Percentiles rank a stretch among this genome's conserved stretches.
phyloP scores from a whole-genome alignment of 2,888 invertebrate species.

The Netelia virgata region DNA sequence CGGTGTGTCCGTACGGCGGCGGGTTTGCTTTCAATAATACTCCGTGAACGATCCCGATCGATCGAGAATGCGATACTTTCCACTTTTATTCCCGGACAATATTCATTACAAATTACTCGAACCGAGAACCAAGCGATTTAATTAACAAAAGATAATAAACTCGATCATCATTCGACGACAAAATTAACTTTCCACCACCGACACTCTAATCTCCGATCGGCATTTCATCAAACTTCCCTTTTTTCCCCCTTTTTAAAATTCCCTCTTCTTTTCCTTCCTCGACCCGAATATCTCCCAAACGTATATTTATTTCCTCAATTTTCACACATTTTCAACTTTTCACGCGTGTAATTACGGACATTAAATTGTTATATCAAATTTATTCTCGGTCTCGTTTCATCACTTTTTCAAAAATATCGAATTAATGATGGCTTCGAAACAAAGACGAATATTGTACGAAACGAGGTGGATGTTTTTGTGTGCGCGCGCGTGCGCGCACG shows the following conservation, averaged over 20 bases:
- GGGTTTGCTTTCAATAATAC: not conserved
- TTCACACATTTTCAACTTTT: constrained; percentile 27
- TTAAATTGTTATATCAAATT: not conserved
- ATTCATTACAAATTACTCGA: constrained; percentile 4
- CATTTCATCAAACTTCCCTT: no score
- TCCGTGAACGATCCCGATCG: not conserved
- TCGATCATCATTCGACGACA: not conserved
- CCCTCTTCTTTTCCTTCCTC: not conserved
- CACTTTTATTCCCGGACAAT: constrained; percentile 13
- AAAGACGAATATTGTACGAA: no score
- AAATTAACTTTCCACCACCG: not conserved
- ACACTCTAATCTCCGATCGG: not conserved
- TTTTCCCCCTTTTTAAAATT: no score
- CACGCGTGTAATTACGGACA: constrained; percentile 26
- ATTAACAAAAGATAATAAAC: not conserved
- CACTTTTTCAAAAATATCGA: not conserved
- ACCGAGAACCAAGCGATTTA: no score
- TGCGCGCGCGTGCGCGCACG: not conserved
- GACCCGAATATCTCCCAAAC: not conserved
- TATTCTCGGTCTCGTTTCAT: constrained; percentile 30
- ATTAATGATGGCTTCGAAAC: no score
- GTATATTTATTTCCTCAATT: not conserved
- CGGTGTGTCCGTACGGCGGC: no score
- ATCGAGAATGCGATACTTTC: constrained; percentile 26
- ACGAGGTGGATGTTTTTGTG: no score